Percentiles rank a stretch among this genome's conserved stretches.
These are phyloP conservation scores for Cheilosia scutellata DNA, from an alignment of 2,888 invertebrate genomes.

Conservation along the genomic window DNA sequence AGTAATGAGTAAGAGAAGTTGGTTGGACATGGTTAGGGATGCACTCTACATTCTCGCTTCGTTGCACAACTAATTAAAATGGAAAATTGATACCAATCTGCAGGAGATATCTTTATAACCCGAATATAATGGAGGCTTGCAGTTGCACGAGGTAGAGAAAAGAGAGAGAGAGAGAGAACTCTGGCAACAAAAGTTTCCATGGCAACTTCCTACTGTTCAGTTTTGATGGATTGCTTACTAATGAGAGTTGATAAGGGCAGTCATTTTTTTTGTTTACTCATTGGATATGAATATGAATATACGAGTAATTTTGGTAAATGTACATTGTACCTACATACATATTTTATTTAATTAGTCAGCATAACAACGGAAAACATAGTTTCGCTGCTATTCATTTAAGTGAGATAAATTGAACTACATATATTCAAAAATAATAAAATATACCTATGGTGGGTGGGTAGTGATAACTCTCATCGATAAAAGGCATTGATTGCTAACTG, in stretches of 20 bases:
- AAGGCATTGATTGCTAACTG: too few species aligned
- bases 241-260: slow-evolving; percentile 6
- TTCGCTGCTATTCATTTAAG: background rate
- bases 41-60: background rate
- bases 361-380: background rate
- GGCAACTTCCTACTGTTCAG: background rate
- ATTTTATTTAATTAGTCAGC: background rate
- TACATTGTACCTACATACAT: too few species aligned
- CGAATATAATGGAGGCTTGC: background rate
- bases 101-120: background rate
- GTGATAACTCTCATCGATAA: too few species aligned
- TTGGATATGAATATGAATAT: too few species aligned
- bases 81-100: slow-evolving; percentile 3
- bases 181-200: slow-evolving; percentile 29
- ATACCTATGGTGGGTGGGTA: too few species aligned
- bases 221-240: slow-evolving; percentile 32
- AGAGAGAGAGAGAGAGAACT: background rate
- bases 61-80: slow-evolving; percentile 9
- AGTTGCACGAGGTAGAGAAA: background rate
- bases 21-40: background rate
- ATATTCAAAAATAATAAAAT: too few species aligned
- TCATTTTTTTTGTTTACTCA: background rate
- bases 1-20: too few species aligned
- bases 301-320: background rate
- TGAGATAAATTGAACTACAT: too few species aligned